Conservation (phyloP, 1,140 invertebrate species). For the Sitophilus oryzae region DNA sequence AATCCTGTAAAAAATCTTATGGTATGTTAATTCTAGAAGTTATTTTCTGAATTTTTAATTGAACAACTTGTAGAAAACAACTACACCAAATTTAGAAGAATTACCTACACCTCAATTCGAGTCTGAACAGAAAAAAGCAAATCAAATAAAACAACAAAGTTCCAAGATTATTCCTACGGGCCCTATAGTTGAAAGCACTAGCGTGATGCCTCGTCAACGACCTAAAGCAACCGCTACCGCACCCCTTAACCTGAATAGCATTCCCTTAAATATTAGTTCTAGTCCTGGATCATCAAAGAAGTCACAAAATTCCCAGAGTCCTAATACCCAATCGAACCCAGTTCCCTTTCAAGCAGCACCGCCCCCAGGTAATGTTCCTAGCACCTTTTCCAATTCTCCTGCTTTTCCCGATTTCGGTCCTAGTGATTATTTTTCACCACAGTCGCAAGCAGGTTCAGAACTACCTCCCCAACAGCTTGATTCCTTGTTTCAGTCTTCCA, state of each 20-base stretch:
- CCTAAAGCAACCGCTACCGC: constrained; percentile 60
- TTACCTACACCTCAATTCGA: constrained; percentile 61
- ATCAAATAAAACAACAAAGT: constrained; percentile 46
- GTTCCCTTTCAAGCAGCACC: constrained; percentile 21
- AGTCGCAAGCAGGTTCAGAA: constrained; percentile 13
- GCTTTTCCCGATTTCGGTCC: constrained; percentile 22
- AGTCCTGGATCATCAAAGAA: constrained; percentile 45
- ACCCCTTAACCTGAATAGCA: constrained; percentile 42
- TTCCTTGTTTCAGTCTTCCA: constrained; percentile 46
- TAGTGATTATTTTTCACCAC: constrained; percentile 22
- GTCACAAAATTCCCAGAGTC: constrained; percentile 38
- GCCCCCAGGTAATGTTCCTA: constrained; percentile 44
- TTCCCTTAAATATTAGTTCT: constrained; percentile 48
- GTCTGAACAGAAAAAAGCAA: constrained; percentile 56
- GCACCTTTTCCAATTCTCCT: constrained; percentile 26
- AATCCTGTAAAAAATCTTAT: constrained; percentile 79
- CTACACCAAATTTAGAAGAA: constrained; percentile 58
- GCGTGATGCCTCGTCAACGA: constrained; percentile 77
- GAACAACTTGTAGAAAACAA: constrained; percentile 55
- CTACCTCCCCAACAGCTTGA: constrained; percentile 27
- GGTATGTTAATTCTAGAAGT: constrained; percentile 52
- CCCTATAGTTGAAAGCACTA: constrained; percentile 59
- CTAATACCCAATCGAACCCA: constrained; percentile 37
- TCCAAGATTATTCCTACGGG: constrained; percentile 45
- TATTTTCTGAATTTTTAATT: constrained; percentile 6